Conservation (phyloP, 2,888 invertebrate species). For the Andrena bicolor region DNA sequence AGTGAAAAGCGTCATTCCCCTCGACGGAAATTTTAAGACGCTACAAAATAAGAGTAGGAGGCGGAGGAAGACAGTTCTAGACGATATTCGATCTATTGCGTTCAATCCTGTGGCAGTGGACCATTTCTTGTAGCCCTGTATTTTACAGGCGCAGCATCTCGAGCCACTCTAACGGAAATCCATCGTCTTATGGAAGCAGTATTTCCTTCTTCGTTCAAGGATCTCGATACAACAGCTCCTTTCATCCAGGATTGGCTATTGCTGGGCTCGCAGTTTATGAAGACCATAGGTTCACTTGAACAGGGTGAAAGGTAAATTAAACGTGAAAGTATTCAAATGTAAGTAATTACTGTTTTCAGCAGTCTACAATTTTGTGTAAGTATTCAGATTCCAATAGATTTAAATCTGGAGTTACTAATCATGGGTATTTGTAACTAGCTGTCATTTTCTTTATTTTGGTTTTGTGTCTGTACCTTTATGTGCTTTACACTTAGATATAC, state of each 20-base stretch:
- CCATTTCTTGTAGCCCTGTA: not conserved
- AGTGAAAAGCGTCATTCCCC: conserved; percentile 51
- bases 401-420: no score
- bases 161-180: conserved; percentile 6
- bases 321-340: not conserved
- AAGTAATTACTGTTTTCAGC: not conserved
- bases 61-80: conserved; percentile 23
- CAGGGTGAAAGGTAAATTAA: not conserved
- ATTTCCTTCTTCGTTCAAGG: not conserved
- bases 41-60: conserved; percentile 11
- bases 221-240: not conserved
- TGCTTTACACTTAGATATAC: no score
- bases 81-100: conserved; percentile 28
- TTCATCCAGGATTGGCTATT: not conserved
- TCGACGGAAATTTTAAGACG: conserved; percentile 59
- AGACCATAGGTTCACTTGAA: not conserved
- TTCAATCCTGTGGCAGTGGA: conserved; percentile 23
- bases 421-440: no score
- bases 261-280: not conserved
- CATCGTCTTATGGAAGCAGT: not conserved
- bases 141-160: not conserved
- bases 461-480: no score
- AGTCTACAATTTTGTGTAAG: not conserved
- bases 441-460: no score
- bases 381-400: no score